Evolutionary conservation across 2,113 vertebrate genomes (phyloP), one percentile per base, ranked within the genome.

Genomic region (Coregonus clupeaformis): DNA sequence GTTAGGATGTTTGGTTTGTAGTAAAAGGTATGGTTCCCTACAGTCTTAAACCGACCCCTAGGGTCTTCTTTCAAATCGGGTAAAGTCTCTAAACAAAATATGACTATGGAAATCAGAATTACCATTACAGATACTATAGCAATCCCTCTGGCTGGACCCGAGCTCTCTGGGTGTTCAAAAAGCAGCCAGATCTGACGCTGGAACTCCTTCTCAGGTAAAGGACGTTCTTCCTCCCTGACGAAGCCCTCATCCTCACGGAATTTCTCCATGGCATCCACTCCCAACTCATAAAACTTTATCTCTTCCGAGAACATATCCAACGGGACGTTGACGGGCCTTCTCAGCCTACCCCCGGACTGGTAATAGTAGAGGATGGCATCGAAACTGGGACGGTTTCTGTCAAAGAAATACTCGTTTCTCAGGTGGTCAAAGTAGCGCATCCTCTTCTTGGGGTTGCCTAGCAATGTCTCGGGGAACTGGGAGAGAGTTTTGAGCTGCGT

Each of bases 291-390:
- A 86, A 99, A 99, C 75, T 99, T 99, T 47, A 99, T 99, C 90
- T 99, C 98, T 91, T 99, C 98, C 0, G 98, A 98, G 91, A 99
- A 99, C 97, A 99, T 98, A 91, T 99, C 98, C 94, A 99, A 90
- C 29, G 98, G 98, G 73, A 99, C 97, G 13, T 98, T 99, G 80
- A 97, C 98, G 0, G 98, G 98, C 87, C 98, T 93, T 68, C 98
- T 95, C 62, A 99, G 93, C 71, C 97, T 87, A 1, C 98, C 98
- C 30, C 97, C 97, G 0, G 97, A 98, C 92, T 99, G 98, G 80
- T 99, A 99, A 81, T 98, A 99, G 79, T 99, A 94, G 36, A 94
- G 92, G 75, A 94, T 94, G 75, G 93, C 93, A 25, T 94, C 93
- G 1, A 94, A 94, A 82, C 93, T 93, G 29, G 92, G 92, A 68